These are phyloP conservation scores for Sebastes alutus DNA, from an alignment of 2,797 vertebrate species.

Conservation along the genomic window DNA sequence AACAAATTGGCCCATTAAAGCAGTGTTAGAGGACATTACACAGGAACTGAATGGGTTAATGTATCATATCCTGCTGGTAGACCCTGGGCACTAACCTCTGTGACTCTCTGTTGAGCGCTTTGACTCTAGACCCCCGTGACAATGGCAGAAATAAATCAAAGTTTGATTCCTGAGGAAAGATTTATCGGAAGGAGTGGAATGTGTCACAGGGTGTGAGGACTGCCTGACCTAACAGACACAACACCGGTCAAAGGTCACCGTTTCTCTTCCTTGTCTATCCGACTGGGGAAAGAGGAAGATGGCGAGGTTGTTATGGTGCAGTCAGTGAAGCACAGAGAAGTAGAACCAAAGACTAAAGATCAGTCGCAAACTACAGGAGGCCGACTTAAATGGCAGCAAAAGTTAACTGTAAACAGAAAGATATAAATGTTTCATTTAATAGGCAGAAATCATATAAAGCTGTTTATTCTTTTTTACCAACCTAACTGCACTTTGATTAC, in stretches of 20 bases:
- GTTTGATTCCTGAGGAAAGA: conserved; percentile 61
- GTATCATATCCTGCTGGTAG: conserved; percentile 63
- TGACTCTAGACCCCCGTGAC: conserved; percentile 58
- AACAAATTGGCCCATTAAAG: conserved; percentile 65
- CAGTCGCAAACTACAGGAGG: not conserved
- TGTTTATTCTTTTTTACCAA: conserved; percentile 10
- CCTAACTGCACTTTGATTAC: not conserved
- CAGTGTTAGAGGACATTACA: conserved; percentile 36
- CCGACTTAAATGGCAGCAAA: not conserved
- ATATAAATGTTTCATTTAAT: conserved; percentile 7
- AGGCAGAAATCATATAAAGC: not conserved
- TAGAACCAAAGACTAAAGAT: not conserved
- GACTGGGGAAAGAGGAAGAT: not conserved
- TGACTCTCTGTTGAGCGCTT: conserved; percentile 43
- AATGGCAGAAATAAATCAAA: conserved; percentile 69
- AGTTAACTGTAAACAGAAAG: not conserved
- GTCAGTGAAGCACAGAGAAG: not conserved
- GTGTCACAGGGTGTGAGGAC: conserved; percentile 46
- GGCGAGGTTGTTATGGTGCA: not conserved
- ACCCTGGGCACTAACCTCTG: conserved; percentile 48
- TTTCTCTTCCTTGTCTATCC: conserved; percentile 41
- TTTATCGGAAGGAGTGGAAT: conserved; percentile 62
- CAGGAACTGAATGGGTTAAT: conserved; percentile 56
- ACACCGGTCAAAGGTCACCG: conserved; percentile 55
- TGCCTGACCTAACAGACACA: conserved; percentile 47